Conservation (phyloP, 2,888 invertebrate species). For the Amitus sp. region DNA sequence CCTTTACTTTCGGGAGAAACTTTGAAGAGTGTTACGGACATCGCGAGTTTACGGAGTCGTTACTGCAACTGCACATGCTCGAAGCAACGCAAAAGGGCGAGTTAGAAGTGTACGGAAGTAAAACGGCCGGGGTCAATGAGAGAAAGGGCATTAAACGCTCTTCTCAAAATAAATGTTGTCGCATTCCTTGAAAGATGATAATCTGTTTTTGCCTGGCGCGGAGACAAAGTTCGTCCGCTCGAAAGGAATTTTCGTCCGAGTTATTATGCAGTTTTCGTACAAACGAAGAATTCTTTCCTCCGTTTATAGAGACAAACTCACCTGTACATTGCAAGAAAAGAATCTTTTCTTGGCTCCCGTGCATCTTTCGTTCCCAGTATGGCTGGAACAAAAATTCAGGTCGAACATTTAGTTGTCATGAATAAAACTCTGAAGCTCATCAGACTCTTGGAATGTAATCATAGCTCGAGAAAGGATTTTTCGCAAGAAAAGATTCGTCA, state of each 20-base stretch:
- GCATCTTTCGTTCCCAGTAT: constrained; percentile 74
- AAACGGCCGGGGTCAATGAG: constrained; percentile 2
- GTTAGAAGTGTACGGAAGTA: not conserved
- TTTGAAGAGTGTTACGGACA: constrained; percentile 28
- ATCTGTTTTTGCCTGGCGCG: constrained; percentile 1
- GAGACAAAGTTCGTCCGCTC: not conserved
- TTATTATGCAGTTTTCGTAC: constrained; percentile 1
- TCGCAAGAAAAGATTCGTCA: too few relatives aligned
- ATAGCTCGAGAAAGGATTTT: too few relatives aligned
- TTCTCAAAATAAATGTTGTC: constrained; percentile 16
- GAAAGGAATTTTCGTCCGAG: not conserved
- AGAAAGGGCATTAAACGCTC: constrained; percentile 10
- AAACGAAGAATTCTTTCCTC: not conserved
- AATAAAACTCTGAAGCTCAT: not conserved
- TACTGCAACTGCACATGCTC: constrained; percentile 22
- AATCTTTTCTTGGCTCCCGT: constrained; percentile 83
- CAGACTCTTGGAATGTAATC: not conserved
- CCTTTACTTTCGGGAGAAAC: constrained; percentile 26
- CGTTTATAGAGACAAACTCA: constrained; percentile 57
- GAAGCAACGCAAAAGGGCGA: constrained; percentile 20
- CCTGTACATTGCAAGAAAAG: constrained; percentile 92
- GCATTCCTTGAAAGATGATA: constrained; percentile 2
- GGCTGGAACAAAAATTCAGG: constrained; percentile 64
- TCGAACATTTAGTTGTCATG: too few relatives aligned
- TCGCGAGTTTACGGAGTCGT: constrained; percentile 38